Evolutionary conservation across 2,113 vertebrate genomes (phyloP).

Genomic region (Gallinago undulata): DNA sequence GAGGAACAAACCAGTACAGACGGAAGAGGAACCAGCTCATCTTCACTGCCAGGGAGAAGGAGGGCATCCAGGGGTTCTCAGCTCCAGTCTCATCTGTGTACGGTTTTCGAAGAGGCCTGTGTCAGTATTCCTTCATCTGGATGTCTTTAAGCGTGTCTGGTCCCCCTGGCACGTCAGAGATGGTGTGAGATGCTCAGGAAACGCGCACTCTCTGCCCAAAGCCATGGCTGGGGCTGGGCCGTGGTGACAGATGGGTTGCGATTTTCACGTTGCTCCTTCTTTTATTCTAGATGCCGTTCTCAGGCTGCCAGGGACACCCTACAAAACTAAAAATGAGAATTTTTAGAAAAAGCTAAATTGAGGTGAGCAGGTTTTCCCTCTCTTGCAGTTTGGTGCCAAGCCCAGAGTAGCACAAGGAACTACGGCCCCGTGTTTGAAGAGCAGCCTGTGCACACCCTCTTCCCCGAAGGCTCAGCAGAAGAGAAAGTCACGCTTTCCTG

Average conservation of each 20-base stretch:
- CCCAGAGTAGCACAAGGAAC: constrained; percentile 64
- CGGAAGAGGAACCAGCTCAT: neutral
- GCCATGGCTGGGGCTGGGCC: neutral
- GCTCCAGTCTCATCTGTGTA: neutral
- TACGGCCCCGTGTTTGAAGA: constrained; percentile 95
- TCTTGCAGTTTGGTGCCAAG: constrained; percentile 59
- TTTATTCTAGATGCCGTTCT: neutral
- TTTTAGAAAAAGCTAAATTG: neutral
- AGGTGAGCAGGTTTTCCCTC: neutral
- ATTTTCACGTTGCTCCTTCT: neutral
- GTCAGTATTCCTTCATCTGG: neutral
- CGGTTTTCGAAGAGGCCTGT: neutral
- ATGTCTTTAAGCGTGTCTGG: accelerated
- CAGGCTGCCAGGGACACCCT: neutral
- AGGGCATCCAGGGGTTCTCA: neutral
- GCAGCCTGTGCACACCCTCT: constrained; percentile 87
- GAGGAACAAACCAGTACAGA: neutral
- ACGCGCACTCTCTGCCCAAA: accelerated
- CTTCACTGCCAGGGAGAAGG: neutral
- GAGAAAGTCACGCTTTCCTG: constrained; percentile 89
- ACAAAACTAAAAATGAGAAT: neutral
- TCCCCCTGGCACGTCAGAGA: neutral
- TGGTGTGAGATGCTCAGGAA: neutral
- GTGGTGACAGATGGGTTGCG: neutral
- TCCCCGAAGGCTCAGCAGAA: constrained; percentile 89